Percentiles rank a stretch among this genome's conserved stretches.
Evolutionary conservation across 2,888 invertebrate genomes (phyloP).

Genomic region (Lepidochrysops patricia): DNA sequence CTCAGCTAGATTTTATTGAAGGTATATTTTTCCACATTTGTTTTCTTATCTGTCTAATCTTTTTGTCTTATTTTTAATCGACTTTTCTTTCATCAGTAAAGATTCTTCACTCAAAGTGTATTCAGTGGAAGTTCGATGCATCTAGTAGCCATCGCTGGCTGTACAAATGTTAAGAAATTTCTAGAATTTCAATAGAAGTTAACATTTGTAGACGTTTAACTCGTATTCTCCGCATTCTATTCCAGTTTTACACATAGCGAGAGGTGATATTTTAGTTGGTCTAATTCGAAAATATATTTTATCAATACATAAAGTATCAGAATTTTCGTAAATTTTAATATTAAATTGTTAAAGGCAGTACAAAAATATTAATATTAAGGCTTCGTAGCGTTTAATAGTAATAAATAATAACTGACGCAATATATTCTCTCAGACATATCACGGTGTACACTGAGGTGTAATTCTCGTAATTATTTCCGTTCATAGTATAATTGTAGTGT

Average conservation of each 20-base stretch:
- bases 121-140: neutral
- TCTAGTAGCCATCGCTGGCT: neutral
- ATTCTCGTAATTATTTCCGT: too few relatives aligned
- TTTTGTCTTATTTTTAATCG: too few relatives aligned
- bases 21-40: neutral
- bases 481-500: too few relatives aligned
- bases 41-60: too few relatives aligned
- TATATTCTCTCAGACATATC: conserved; percentile 12
- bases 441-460: too few relatives aligned
- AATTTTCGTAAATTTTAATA: conserved; percentile 13
- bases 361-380: conserved; percentile 10
- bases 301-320: neutral
- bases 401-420: neutral
- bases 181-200: conserved; percentile 1
- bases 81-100: too few relatives aligned
- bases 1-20: too few relatives aligned
- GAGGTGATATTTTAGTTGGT: neutral
- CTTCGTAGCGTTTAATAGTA: conserved; percentile 5
- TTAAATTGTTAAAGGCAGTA: conserved; percentile 14
- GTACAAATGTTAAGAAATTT: neutral
- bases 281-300: neutral
- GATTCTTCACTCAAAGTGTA: neutral
- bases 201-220: conserved; percentile 6
- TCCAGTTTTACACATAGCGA: conserved; percentile 5
- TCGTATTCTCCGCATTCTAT: neutral